These are phyloP conservation scores for Ectropis crepuscularia DNA, from an alignment of 2,888 invertebrate species.

Conservation along the genomic window DNA sequence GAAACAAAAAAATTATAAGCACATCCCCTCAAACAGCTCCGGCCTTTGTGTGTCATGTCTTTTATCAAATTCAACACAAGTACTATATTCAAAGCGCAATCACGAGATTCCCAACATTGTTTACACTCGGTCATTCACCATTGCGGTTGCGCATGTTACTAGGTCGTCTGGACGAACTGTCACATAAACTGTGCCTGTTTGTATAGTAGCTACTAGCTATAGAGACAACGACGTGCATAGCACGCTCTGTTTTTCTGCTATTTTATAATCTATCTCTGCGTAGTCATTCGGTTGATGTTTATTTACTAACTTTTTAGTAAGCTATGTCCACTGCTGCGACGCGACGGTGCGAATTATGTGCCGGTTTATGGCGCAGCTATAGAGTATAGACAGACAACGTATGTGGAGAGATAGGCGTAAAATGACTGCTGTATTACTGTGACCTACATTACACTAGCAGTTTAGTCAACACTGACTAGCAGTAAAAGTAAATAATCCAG, in stretches of 20 bases:
- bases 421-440: background rate
- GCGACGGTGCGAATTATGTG: constrained; percentile 36
- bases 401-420: constrained; percentile 3
- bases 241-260: too few relatives aligned
- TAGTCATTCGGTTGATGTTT: too few relatives aligned
- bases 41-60: too few relatives aligned
- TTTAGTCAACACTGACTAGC: background rate
- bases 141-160: constrained; percentile 38
- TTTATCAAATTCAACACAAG: too few relatives aligned
- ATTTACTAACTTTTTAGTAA: constrained; percentile 4
- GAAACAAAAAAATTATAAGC: too few relatives aligned
- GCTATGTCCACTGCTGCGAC: constrained; percentile 26
- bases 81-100: constrained; percentile 19
- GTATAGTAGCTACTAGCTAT: too few relatives aligned
- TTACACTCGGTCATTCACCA: constrained; percentile 64
- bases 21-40: too few relatives aligned
- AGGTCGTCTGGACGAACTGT: constrained; percentile 22
- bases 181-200: constrained; percentile 7
- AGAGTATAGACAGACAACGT: constrained; percentile 5
- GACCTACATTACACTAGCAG: background rate
- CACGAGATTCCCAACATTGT: constrained; percentile 46
- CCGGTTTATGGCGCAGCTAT: constrained; percentile 27
- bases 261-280: too few relatives aligned
- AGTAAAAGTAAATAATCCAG: too few relatives aligned
- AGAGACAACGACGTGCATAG: too few relatives aligned